phyloP scores from a whole-genome alignment of 2,888 invertebrate species.

The Muschampia plurimacula region DNA sequence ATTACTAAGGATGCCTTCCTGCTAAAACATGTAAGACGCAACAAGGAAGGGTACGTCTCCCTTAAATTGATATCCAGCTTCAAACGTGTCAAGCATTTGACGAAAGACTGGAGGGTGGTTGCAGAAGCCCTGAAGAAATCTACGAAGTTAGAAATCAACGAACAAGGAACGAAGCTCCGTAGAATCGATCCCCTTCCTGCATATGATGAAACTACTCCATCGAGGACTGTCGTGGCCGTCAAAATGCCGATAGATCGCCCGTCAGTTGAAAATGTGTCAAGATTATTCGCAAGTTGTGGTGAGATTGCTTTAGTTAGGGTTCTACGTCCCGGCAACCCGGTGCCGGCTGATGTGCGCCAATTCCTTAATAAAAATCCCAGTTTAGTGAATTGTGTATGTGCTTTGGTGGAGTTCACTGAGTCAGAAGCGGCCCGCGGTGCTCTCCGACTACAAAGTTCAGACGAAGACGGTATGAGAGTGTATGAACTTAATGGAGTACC shows the following conservation, averaged over 20 bases:
- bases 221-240: constrained; percentile 95
- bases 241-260: constrained; percentile 94
- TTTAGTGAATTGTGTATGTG: constrained; percentile 94
- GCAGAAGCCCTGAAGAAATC: constrained; percentile 93
- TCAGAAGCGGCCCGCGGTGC: constrained; percentile 95
- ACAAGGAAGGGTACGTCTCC: constrained; percentile 98
- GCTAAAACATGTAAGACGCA: constrained; percentile 96
- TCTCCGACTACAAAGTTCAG: constrained; percentile 86
- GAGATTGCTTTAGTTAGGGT: constrained; percentile 96
- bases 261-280: constrained; percentile 96
- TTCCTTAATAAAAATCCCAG: constrained; percentile 96
- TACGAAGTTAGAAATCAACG: constrained; percentile 94
- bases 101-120: constrained; percentile 97
- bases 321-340: constrained; percentile 94
- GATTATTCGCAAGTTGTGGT: constrained; percentile 94
- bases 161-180: constrained; percentile 95
- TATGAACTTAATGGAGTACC: constrained; percentile 91
- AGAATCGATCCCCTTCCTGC: constrained; percentile 94
- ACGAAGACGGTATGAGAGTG: constrained; percentile 88
- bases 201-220: constrained; percentile 96
- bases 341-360: constrained; percentile 96
- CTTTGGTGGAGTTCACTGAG: constrained; percentile 95
- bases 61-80: constrained; percentile 97
- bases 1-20: constrained; percentile 98
- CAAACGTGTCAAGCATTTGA: constrained; percentile 96